A percentile compares a stretch with the other conserved stretches of the same genome.
These are phyloP conservation scores for Ammospiza nelsoni DNA, from an alignment of 2,113 vertebrate species.

Conservation along the genomic window DNA sequence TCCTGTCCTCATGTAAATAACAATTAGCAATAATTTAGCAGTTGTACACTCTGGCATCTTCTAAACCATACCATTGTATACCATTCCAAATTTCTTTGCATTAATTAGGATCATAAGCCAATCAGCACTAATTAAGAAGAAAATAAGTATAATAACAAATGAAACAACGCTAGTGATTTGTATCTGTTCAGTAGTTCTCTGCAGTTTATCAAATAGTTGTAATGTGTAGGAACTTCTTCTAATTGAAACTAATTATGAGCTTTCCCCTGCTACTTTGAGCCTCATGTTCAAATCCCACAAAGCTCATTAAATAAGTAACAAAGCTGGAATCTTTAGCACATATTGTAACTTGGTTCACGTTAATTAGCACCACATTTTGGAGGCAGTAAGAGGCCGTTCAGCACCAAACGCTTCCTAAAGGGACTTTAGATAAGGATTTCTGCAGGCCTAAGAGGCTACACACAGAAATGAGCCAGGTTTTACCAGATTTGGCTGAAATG, in stretches of 20 bases:
- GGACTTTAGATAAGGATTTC: conserved; percentile 28
- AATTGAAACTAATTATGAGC: conserved; percentile 84
- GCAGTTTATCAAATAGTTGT: conserved; percentile 79
- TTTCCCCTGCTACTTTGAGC: conserved; percentile 79
- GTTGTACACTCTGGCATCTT: conserved; percentile 81
- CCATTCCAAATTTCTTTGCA: conserved; percentile 81
- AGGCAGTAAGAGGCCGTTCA: conserved; percentile 64
- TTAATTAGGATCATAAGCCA: conserved; percentile 82
- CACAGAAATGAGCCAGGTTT: not conserved
- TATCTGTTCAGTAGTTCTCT: conserved; percentile 77
- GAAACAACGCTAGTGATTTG: conserved; percentile 80
- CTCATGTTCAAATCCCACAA: conserved; percentile 80
- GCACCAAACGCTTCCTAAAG: conserved; percentile 48
- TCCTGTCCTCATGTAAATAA: conserved; percentile 81
- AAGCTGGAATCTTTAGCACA: conserved; percentile 79
- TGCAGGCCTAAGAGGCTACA: not conserved
- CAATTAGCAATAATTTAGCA: conserved; percentile 84
- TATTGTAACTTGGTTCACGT: conserved; percentile 75
- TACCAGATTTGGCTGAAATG: not conserved
- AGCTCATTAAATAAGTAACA: conserved; percentile 83
- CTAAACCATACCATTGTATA: conserved; percentile 80
- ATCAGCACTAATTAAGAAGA: conserved; percentile 81
- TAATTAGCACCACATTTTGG: conserved; percentile 75
- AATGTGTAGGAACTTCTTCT: conserved; percentile 78
- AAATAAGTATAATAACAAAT: conserved; percentile 83